Evolutionary conservation across 2,797 vertebrate genomes (phyloP).

Genomic region (Tiaroga cobitis): DNA sequence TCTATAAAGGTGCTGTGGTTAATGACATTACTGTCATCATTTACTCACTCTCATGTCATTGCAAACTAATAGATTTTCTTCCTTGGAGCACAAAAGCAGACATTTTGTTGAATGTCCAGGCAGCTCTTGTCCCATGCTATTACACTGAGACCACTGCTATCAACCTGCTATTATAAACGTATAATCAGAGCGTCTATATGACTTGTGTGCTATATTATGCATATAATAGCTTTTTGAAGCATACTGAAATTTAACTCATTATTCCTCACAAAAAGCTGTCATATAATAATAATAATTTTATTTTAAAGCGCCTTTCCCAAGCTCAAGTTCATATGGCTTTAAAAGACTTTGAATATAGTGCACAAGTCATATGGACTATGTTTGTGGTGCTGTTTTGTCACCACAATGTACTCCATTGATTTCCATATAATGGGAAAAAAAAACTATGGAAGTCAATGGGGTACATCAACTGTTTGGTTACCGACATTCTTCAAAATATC

Average conservation of each 20-base stretch:
- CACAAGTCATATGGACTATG: neutral
- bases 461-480: no score
- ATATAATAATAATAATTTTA: neutral
- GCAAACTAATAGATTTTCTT: neutral
- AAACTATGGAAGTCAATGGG: no score
- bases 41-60: neutral
- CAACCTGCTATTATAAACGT: neutral
- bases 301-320: neutral
- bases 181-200: neutral
- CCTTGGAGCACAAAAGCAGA: constrained; percentile 1
- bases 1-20: neutral
- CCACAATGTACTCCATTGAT: no score
- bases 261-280: neutral
- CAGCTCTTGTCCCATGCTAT: neutral
- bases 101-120: neutral
- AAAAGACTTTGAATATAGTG: neutral
- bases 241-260: neutral
- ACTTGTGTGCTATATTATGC: neutral
- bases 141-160: neutral
- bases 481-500: no score
- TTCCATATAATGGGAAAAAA: no score
- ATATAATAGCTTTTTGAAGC: neutral
- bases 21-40: neutral
- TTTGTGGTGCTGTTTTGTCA: neutral
- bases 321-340: neutral